A percentile compares a stretch with the other conserved stretches of the same genome.
Conservation (phyloP, 2,113 vertebrate genomes). For the Tyrannus savana region DNA sequence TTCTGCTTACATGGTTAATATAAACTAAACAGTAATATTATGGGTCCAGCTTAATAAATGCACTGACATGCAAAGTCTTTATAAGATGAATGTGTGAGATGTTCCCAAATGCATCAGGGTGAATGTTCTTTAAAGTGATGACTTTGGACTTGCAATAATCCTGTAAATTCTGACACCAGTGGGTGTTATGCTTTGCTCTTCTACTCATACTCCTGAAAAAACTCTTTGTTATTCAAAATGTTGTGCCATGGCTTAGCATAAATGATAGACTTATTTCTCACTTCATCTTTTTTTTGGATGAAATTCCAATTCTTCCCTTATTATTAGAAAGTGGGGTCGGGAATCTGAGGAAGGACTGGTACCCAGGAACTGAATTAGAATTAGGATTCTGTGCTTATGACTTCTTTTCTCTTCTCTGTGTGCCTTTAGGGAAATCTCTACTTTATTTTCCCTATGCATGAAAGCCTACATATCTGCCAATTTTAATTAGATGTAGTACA, state of each 20-base stretch:
- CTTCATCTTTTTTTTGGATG: background rate
- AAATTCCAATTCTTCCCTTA: background rate
- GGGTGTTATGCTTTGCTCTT: background rate
- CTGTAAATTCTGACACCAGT: background rate
- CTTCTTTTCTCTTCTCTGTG: background rate
- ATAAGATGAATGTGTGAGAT: background rate
- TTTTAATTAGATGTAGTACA: constrained; percentile 46
- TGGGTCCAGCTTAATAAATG: background rate
- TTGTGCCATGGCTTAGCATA: background rate
- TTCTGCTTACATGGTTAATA: background rate
- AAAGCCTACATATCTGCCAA: background rate
- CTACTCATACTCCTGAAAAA: background rate
- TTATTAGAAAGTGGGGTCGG: background rate
- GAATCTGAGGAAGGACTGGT: background rate
- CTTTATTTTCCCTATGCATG: constrained; percentile 1
- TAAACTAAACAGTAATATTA: background rate
- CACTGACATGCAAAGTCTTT: background rate
- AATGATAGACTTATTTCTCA: background rate
- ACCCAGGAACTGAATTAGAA: background rate
- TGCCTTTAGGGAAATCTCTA: constrained; percentile 27
- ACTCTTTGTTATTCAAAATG: background rate
- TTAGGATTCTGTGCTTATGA: background rate
- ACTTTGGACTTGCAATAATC: background rate
- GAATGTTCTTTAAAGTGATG: background rate
- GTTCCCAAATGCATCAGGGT: background rate